These are phyloP conservation scores for Arremon aurantiirostris DNA, from an alignment of 2,797 vertebrate species.

Conservation along the genomic window DNA sequence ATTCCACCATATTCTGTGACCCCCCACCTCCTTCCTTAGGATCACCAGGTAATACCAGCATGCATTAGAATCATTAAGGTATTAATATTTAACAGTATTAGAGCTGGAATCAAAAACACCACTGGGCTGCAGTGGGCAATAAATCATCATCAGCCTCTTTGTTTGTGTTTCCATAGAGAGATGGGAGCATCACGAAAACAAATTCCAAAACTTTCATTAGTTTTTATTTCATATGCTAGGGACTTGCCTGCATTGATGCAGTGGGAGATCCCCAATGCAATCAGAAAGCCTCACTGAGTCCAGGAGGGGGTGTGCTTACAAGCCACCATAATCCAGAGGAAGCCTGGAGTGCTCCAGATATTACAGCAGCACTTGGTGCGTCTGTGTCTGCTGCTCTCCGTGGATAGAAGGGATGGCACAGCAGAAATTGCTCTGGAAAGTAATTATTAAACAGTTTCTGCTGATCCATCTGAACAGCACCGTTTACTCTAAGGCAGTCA, in stretches of 20 bases:
- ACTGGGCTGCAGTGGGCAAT: neutral
- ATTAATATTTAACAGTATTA: constrained; percentile 55
- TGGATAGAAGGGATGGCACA: neutral
- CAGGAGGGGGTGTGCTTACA: constrained; percentile 37
- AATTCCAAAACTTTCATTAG: constrained; percentile 10
- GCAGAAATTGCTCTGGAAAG: constrained; percentile 26
- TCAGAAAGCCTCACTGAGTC: constrained; percentile 47
- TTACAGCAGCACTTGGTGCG: neutral
- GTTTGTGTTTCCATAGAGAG: constrained; percentile 42
- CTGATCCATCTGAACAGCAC: constrained; percentile 13
- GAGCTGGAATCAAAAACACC: neutral
- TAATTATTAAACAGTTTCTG: constrained; percentile 30
- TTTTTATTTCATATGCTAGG: constrained; percentile 2
- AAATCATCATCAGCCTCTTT: constrained; percentile 54
- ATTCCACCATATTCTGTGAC: neutral
- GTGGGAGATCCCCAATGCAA: constrained; percentile 41
- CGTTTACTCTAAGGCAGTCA: neutral
- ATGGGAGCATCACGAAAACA: neutral
- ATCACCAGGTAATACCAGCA: constrained; percentile 2
- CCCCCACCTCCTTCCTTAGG: neutral
- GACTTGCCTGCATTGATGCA: neutral
- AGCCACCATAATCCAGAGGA: neutral
- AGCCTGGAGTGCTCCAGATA: constrained; percentile 26
- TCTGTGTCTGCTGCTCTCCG: neutral
- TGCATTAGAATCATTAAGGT: constrained; percentile 23